phyloP scores from a whole-genome alignment of 2,888 invertebrate genomes.

The Tenthredo amoena region DNA sequence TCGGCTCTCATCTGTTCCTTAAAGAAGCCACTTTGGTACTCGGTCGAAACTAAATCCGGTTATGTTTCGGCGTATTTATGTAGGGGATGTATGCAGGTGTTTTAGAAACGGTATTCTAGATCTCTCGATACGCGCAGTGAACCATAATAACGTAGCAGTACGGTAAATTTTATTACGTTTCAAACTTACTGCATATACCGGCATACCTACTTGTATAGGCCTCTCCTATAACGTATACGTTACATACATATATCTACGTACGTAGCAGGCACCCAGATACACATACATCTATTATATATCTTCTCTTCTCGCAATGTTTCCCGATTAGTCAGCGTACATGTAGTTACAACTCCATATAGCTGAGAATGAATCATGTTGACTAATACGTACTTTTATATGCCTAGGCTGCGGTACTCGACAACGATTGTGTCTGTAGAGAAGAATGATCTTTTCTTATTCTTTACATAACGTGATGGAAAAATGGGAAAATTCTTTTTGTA shows the following conservation, averaged over 20 bases:
- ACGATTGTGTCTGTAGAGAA: not conserved
- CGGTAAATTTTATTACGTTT: constrained; percentile 32
- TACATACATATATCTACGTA: not conserved
- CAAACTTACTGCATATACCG: not conserved
- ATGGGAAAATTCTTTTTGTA: too few species aligned
- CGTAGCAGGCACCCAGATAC: not conserved
- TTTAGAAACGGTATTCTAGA: constrained; percentile 27
- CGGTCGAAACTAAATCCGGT: not conserved
- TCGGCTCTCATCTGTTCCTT: too few species aligned
- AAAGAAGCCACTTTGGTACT: not conserved
- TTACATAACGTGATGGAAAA: not conserved
- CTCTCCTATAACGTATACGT: not conserved
- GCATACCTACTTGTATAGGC: not conserved
- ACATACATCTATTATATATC: not conserved
- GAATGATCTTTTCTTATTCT: not conserved
- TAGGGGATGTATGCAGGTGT: not conserved
- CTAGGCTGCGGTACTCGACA: not conserved
- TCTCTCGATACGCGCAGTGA: not conserved
- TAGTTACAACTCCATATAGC: not conserved
- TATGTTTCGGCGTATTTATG: not conserved
- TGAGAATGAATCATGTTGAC: constrained; percentile 27
- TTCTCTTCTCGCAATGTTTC: constrained; percentile 5
- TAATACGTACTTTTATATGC: not conserved
- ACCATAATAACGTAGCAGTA: constrained; percentile 22
- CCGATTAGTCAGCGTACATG: constrained; percentile 18